Evolutionary conservation across 35 echinoderm and acorn worm genomes (phyloP), one percentile per base, ranked within the genome.

Genomic region (Heliocidaris erythrogramma): DNA sequence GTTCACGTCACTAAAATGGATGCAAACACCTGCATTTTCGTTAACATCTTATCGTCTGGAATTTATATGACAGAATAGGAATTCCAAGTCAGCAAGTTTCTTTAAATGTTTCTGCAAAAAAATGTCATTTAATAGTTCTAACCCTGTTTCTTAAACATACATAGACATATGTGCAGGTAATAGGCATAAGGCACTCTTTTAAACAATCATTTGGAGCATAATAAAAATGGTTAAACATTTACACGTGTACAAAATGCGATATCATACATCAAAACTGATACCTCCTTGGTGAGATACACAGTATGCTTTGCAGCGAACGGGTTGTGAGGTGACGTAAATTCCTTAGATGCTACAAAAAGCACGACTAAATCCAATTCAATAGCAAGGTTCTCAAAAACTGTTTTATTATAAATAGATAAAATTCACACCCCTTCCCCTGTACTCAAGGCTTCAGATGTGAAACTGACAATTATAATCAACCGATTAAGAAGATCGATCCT

Each of bases 241-340:
- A 92, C 91, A 92, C 16, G 91, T 92, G 49, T 92, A 92, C 91
- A 92, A 49, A 78, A 59, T 59, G 21, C 13, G 48, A 52, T 92
- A 92, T 92, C 47, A 92, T 92, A 92, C 91, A 92, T 48, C 91
- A 92, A 50, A 49, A 92, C 31, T 92, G 32, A 89, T 78, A 78
- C n/a, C 27, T 78, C 7, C 27, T 21, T 24, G 65, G n/a, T 78
- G 65, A 78, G 27, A 78, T 78, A 56, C 52, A 56, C 9, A 56
- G 52, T 56, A 56, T 56, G 52, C 52, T 56, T 56, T 56, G 52
- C 65, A 78, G 65, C 21, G 7, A 78, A 78, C n/a, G 27, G 27
- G 21, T 78, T 78, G 18, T n/a, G 27, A 78, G 5, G 27, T 78
- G 65, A 78, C 21, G 27, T n/a, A 21, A 17, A 78, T 78, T 6